Conservation (phyloP, 2,113 vertebrate species). For the Vidua chalybeata region DNA sequence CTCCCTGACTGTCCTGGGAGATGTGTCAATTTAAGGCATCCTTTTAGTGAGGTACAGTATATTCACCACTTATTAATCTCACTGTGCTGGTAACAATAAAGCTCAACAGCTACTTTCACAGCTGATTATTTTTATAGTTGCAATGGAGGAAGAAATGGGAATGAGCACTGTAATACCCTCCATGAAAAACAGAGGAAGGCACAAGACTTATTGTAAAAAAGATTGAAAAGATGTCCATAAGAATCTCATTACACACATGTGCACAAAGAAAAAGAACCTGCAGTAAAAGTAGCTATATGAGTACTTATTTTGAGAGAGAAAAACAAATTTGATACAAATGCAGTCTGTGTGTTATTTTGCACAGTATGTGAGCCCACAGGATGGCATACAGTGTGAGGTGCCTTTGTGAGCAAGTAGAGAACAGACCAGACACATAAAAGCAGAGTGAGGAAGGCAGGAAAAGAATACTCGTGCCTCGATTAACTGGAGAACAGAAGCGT, state of each 20-base stretch:
- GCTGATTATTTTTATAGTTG: conserved; percentile 47
- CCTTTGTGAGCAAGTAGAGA: neutral
- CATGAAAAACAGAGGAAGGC: neutral
- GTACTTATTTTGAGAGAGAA: neutral
- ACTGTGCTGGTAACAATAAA: conserved; percentile 38
- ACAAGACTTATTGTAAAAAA: neutral
- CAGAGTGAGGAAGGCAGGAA: neutral
- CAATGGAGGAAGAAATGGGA: neutral
- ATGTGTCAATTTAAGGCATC: conserved; percentile 24
- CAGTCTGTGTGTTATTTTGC: neutral
- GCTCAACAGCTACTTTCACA: conserved; percentile 10
- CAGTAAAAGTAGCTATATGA: neutral
- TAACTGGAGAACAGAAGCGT: neutral
- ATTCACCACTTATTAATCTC: conserved; percentile 37
- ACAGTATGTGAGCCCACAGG: neutral
- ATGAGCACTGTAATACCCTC: neutral
- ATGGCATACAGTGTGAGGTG: neutral
- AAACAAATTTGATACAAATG: neutral
- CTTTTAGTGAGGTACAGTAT: conserved; percentile 19
- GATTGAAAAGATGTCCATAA: neutral
- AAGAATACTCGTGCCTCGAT: neutral
- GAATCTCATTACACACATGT: neutral
- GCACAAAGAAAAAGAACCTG: neutral
- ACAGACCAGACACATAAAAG: neutral
- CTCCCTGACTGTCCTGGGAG: conserved; percentile 28